These are phyloP conservation scores for Cantharis nigra DNA, from an alignment of 2,888 invertebrate genomes.

Conservation along the genomic window DNA sequence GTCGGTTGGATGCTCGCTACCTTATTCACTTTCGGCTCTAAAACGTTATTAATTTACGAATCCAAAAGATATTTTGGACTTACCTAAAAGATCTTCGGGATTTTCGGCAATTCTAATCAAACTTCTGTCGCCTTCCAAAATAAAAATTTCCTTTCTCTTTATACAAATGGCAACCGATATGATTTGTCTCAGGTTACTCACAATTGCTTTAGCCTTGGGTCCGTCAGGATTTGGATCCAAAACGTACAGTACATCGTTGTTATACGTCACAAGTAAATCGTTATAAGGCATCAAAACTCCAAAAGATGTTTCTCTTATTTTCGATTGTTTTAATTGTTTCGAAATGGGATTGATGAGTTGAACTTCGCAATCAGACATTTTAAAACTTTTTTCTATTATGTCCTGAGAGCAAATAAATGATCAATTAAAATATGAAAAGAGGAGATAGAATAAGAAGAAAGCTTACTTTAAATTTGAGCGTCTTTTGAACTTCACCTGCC, in stretches of 20 bases:
- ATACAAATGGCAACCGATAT: slow-evolving; percentile 63
- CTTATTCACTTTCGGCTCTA: slow-evolving; percentile 8
- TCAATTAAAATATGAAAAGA: not conserved
- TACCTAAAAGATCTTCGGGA: slow-evolving; percentile 64
- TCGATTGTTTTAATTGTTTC: slow-evolving; percentile 51
- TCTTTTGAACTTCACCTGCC: slow-evolving; percentile 79
- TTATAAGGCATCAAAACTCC: slow-evolving; percentile 69
- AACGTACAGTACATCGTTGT: slow-evolving; percentile 71
- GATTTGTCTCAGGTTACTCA: not conserved
- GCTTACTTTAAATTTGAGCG: slow-evolving; percentile 78
- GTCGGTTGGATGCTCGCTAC: slow-evolving; percentile 42
- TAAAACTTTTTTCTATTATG: slow-evolving; percentile 42
- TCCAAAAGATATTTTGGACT: slow-evolving; percentile 28
- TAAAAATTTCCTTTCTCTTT: slow-evolving; percentile 74
- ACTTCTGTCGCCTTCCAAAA: slow-evolving; percentile 79
- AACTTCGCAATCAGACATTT: slow-evolving; percentile 61
- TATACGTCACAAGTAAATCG: slow-evolving; percentile 76
- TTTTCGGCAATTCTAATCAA: slow-evolving; percentile 75
- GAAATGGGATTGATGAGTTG: slow-evolving; percentile 73
- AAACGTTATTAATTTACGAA: slow-evolving; percentile 7
- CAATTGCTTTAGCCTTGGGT: not conserved
- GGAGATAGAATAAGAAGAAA: not conserved
- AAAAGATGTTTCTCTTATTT: slow-evolving; percentile 65
- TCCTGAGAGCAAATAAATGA: slow-evolving; percentile 16
- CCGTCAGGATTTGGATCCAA: slow-evolving; percentile 66